Percentiles rank a stretch among this genome's conserved stretches.
Conservation (phyloP, 2,888 invertebrate genomes). For the Melolontha melolontha region DNA sequence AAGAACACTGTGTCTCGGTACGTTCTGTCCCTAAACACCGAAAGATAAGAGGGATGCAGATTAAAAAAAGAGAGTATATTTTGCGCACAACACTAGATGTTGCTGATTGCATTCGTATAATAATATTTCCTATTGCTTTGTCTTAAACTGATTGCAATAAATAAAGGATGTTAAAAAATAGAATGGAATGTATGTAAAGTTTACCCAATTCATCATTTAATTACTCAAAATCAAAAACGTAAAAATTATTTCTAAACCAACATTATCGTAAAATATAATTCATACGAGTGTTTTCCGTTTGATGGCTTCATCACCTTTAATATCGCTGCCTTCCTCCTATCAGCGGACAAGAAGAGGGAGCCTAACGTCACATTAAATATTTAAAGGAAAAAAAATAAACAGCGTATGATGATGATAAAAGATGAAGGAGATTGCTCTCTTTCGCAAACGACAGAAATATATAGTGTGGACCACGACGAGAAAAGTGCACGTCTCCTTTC, state of each 20-base stretch:
- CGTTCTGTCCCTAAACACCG: too few species aligned
- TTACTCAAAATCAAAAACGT: not conserved
- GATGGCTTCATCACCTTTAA: constrained; percentile 31
- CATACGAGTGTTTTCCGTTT: constrained; percentile 3
- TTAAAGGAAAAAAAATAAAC: constrained; percentile 49
- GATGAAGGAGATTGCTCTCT: constrained; percentile 44
- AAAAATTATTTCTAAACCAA: not conserved
- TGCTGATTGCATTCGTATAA: too few species aligned
- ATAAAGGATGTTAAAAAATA: too few species aligned
- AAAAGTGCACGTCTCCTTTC: constrained; percentile 8
- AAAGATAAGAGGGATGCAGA: too few species aligned
- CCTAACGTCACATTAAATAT: constrained; percentile 48
- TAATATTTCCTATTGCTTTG: too few species aligned
- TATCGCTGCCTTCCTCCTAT: constrained; percentile 19
- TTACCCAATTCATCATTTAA: too few species aligned
- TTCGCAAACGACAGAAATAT: constrained; percentile 31
- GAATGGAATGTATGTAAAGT: too few species aligned
- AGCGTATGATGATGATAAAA: constrained; percentile 47
- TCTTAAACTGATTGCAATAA: too few species aligned
- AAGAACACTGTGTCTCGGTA: too few species aligned
- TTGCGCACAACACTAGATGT: too few species aligned
- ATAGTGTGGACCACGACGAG: constrained; percentile 27
- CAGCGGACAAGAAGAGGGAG: constrained; percentile 14
- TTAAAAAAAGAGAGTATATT: too few species aligned
- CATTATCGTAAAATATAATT: constrained; percentile 3